Percentiles rank a stretch among this genome's conserved stretches.
phyloP scores from a whole-genome alignment of 2,113 vertebrate species.

The Prietella phreatophila region DNA sequence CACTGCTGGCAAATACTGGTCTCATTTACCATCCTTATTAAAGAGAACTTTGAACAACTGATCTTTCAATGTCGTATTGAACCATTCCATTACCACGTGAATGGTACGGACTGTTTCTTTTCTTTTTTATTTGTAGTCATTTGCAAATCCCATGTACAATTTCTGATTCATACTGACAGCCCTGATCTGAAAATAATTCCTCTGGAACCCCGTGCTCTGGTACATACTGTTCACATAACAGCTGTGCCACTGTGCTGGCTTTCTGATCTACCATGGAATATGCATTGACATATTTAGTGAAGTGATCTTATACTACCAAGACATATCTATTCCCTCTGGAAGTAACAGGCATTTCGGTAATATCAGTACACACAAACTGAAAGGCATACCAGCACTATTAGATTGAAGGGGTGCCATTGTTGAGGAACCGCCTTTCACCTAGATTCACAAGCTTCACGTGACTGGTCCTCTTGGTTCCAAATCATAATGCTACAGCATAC shows the following conservation, averaged over 20 bases:
- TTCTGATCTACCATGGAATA: background rate
- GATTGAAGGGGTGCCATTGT: no score
- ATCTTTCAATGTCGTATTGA: constrained; percentile 8
- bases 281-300: background rate
- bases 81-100: background rate
- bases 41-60: background rate
- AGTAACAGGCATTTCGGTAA: no score
- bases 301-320: no score
- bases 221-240: background rate
- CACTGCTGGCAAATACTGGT: no score
- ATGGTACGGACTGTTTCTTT: background rate
- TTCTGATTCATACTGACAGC: background rate
- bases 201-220: background rate
- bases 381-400: no score
- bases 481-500: no score
- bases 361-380: no score
- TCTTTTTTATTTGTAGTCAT: background rate
- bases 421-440: no score
- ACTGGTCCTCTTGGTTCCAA: no score
- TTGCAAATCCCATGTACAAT: background rate
- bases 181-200: background rate
- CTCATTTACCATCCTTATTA: background rate
- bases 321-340: no score
- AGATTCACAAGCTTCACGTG: no score
- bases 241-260: background rate